Conservation (phyloP, 2,797 vertebrate genomes). For the Cygnus olor region DNA sequence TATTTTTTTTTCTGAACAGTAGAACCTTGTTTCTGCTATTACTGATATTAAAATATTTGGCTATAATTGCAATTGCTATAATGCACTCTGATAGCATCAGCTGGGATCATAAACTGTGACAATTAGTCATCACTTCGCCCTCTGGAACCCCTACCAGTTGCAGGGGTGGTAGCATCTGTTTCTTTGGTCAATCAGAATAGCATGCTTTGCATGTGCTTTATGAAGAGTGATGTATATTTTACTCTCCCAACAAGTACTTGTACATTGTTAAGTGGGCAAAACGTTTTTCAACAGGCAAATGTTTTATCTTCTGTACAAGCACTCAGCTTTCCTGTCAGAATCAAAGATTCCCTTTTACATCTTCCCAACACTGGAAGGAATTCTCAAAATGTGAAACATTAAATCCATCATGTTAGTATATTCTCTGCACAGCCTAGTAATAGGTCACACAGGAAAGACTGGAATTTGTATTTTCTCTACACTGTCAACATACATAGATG, state of each 20-base stretch:
- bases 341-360: neutral
- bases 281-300: neutral
- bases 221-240: neutral
- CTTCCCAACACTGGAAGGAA: neutral
- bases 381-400: neutral
- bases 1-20: neutral
- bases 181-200: neutral
- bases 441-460: neutral
- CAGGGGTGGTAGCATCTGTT: neutral
- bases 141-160: neutral
- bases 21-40: neutral
- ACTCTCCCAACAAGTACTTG: neutral
- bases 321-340: neutral
- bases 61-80: neutral
- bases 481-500: neutral
- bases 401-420: neutral
- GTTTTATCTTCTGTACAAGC: neutral
- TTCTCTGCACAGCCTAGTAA: neutral
- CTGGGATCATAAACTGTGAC: neutral
- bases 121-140: rapidly evolving
- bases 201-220: neutral
- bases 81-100: neutral
- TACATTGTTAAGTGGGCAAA: neutral
- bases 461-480: neutral
- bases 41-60: neutral